A percentile compares a stretch with the other conserved stretches of the same genome.
Evolutionary conservation across 2,797 vertebrate species (phyloP).

Genomic region (Podarcis lilfordi): DNA sequence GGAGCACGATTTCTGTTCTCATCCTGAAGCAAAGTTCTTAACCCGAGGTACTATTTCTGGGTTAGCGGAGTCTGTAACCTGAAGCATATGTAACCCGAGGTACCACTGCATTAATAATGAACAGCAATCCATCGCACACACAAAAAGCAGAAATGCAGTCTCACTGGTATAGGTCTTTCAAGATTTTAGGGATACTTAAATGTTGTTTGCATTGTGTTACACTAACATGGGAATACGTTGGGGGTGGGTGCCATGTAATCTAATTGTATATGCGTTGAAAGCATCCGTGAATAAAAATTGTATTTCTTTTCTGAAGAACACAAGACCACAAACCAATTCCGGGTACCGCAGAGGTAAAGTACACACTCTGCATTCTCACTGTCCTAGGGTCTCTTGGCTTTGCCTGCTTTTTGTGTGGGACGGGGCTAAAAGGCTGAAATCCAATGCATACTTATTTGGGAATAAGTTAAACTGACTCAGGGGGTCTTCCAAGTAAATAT

Average conservation of each 20-base stretch:
- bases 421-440: not conserved
- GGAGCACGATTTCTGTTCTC: too few relatives aligned
- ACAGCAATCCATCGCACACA: not conserved
- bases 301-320: too few relatives aligned
- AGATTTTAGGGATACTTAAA: not conserved
- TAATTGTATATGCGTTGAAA: not conserved
- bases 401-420: not conserved
- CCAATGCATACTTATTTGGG: not conserved
- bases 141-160: not conserved
- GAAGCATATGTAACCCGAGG: too few relatives aligned
- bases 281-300: not conserved
- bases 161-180: not conserved
- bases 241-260: not conserved
- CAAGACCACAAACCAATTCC: not conserved
- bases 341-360: too few relatives aligned
- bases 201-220: not conserved
- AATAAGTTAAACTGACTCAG: not conserved
- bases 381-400: not conserved
- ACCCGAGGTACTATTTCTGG: too few relatives aligned
- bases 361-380: not conserved
- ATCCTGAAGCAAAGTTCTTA: too few relatives aligned
- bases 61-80: too few relatives aligned
- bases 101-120: not conserved
- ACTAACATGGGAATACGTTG: not conserved
- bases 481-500: not conserved